Conservation (phyloP, 2,797 vertebrate genomes). For the Synanceia verrucosa region DNA sequence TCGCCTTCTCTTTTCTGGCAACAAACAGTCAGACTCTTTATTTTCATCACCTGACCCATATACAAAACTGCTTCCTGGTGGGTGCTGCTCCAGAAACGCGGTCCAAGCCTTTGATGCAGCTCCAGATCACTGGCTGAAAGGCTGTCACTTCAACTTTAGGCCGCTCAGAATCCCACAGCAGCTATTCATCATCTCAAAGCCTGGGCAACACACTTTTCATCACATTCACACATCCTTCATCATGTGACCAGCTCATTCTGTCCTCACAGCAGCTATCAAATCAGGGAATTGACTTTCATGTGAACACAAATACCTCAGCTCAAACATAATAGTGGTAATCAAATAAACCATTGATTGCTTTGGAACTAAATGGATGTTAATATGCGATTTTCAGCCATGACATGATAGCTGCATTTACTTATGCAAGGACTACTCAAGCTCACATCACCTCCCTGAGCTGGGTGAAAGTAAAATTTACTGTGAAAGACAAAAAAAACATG, state of each 20-base stretch:
- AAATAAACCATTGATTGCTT: conserved; percentile 43
- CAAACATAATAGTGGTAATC: conserved; percentile 42
- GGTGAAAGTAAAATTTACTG: conserved; percentile 68
- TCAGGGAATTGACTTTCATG: conserved; percentile 52
- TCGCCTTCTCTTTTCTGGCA: conserved; percentile 57
- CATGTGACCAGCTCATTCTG: conserved; percentile 50
- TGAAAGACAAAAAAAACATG: conserved; percentile 63
- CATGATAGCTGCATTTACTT: conserved; percentile 53
- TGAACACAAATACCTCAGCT: conserved; percentile 49
- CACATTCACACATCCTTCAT: conserved; percentile 57
- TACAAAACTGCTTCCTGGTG: conserved; percentile 80
- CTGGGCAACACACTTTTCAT: conserved; percentile 65
- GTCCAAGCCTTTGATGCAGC: conserved; percentile 80
- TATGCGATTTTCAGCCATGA: conserved; percentile 44
- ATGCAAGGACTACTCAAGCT: conserved; percentile 39
- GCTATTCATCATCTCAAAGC: conserved; percentile 71
- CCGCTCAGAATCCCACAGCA: conserved; percentile 68
- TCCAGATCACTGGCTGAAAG: conserved; percentile 79
- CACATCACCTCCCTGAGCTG: conserved; percentile 31
- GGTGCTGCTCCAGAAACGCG: conserved; percentile 82
- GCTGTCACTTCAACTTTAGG: conserved; percentile 76
- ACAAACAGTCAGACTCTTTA: conserved; percentile 65
- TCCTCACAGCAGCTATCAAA: conserved; percentile 31
- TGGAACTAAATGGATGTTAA: conserved; percentile 43
- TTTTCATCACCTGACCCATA: conserved; percentile 84